Conservation (phyloP, 2,888 invertebrate species). For the Thelaira solivaga region DNA sequence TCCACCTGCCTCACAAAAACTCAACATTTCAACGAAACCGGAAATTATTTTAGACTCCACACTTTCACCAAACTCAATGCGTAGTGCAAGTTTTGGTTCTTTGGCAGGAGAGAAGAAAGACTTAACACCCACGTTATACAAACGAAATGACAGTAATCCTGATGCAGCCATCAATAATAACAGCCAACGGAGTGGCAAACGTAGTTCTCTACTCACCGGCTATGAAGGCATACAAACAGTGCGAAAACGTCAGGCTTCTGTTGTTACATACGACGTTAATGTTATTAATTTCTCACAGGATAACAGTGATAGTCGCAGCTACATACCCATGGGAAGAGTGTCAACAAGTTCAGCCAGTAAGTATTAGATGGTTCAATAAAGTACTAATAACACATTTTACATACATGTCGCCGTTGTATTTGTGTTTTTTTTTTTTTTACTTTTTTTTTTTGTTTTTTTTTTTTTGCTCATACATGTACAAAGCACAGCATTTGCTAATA, state of each 20-base stretch:
- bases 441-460: not conserved
- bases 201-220: constrained; percentile 70
- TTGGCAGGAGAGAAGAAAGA: constrained; percentile 70
- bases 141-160: constrained; percentile 70
- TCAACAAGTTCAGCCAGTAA: constrained; percentile 77
- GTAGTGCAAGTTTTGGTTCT: constrained; percentile 63
- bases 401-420: not conserved
- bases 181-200: constrained; percentile 62
- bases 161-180: constrained; percentile 61
- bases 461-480: constrained; percentile 2
- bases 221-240: constrained; percentile 72
- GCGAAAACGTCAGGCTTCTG: constrained; percentile 76
- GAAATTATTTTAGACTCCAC: constrained; percentile 77
- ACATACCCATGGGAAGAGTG: constrained; percentile 76
- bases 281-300: constrained; percentile 77
- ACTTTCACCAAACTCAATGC: constrained; percentile 72
- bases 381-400: not conserved
- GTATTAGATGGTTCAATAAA: constrained; percentile 64
- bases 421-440: too few species aligned
- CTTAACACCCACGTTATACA: constrained; percentile 72
- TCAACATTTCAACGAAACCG: constrained; percentile 74
- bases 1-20: constrained; percentile 41
- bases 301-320: constrained; percentile 75
- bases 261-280: constrained; percentile 77
- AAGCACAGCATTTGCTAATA: not conserved